phyloP scores from a whole-genome alignment of 2,888 invertebrate genomes.

The Orchestes rusci region DNA sequence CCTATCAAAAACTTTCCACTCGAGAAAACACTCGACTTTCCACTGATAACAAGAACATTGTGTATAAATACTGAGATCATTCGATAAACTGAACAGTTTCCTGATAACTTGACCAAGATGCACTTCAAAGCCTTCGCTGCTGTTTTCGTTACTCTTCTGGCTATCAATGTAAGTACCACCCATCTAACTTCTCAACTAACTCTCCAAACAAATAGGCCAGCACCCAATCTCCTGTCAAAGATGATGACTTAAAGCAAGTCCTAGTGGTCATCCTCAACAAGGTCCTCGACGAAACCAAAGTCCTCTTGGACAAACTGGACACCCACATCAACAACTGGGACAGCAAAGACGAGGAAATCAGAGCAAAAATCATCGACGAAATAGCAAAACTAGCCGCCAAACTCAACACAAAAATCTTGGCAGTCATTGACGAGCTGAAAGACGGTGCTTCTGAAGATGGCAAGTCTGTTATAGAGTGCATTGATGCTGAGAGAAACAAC shows the following conservation, averaged over 20 bases:
- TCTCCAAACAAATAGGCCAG: slow-evolving; percentile 5
- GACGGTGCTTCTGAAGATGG: slow-evolving; percentile 5
- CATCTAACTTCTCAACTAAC: neutral
- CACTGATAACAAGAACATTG: too few relatives aligned
- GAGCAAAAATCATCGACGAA: neutral
- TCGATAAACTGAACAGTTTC: too few relatives aligned
- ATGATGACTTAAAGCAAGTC: neutral
- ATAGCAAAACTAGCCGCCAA: slow-evolving; percentile 1
- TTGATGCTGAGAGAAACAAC: slow-evolving; percentile 6
- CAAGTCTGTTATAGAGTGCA: slow-evolving; percentile 5
- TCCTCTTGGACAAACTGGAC: slow-evolving; percentile 3
- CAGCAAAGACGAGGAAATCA: slow-evolving; percentile 1
- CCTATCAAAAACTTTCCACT: too few relatives aligned
- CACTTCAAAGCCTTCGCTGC: slow-evolving; percentile 5
- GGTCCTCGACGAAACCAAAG: neutral
- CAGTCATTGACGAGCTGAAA: slow-evolving; percentile 3
- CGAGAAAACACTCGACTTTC: too few relatives aligned
- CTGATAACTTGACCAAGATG: slow-evolving; percentile 4
- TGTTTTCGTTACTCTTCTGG: slow-evolving; percentile 3
- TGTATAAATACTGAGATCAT: too few relatives aligned
- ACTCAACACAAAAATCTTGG: neutral
- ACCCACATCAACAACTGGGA: neutral
- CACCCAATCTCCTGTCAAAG: neutral
- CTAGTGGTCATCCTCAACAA: slow-evolving; percentile 1
- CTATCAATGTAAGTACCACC: slow-evolving; percentile 9